A percentile compares a stretch with the other conserved stretches of the same genome.
Conservation (phyloP, 2,888 invertebrate species). For the Drosophila subquinaria region DNA sequence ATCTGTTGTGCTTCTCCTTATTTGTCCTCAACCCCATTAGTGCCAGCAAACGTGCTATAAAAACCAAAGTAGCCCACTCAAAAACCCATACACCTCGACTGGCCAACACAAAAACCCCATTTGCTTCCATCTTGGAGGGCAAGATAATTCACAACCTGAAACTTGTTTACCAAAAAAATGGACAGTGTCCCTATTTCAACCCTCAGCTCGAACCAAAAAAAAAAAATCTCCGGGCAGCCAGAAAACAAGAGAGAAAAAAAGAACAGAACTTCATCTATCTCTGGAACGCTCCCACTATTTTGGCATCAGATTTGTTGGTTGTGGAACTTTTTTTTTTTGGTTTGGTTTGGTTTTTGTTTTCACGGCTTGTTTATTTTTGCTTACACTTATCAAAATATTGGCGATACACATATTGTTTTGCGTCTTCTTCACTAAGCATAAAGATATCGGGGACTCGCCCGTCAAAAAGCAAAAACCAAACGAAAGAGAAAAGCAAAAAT, state of each 20-base stretch:
- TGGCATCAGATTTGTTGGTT: conserved; percentile 36
- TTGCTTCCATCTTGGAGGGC: conserved; percentile 17
- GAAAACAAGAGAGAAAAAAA: conserved; percentile 3
- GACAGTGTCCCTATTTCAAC: conserved; percentile 51
- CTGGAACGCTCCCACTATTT: conserved; percentile 1
- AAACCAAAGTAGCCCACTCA: conserved; percentile 74
- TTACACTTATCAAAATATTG: conserved; percentile 82
- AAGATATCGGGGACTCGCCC: conserved; percentile 64
- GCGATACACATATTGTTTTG: conserved; percentile 73
- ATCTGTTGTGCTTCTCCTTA: conserved; percentile 11
- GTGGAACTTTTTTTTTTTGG: conserved; percentile 49
- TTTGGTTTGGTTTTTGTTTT: conserved; percentile 54
- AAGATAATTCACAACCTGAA: conserved; percentile 45
- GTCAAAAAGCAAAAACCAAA: conserved; percentile 22
- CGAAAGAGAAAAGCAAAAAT: conserved; percentile 44
- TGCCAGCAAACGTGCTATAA: conserved; percentile 48
- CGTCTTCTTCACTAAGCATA: conserved; percentile 63
- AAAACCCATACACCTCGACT: conserved; percentile 59
- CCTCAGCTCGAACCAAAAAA: conserved; percentile 1
- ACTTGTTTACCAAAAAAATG: conserved; percentile 46
- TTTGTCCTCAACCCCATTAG: conserved; percentile 34
- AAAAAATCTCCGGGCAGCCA: conserved; percentile 14
- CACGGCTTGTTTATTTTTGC: conserved; percentile 80
- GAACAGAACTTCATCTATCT: conserved; percentile 22
- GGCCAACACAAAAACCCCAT: conserved; percentile 27